Evolutionary conservation across 2,888 invertebrate genomes (phyloP).

Genomic region (Coelinius sp.): DNA sequence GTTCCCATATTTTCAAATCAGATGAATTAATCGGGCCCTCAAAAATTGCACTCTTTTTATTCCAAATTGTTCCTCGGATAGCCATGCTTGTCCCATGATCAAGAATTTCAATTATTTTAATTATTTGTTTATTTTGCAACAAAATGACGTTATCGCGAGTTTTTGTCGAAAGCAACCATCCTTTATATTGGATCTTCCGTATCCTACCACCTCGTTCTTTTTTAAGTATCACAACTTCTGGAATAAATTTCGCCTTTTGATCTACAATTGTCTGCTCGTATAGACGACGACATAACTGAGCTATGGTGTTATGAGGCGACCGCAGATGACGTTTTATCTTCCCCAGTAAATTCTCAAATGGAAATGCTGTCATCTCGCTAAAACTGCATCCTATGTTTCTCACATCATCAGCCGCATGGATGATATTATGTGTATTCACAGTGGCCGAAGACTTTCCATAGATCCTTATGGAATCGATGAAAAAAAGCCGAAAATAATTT

Average conservation of each 20-base stretch:
- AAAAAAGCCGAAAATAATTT: neutral
- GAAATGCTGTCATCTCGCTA: slow-evolving; percentile 22
- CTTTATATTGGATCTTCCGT: neutral
- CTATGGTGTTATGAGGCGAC: neutral
- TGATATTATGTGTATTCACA: slow-evolving; percentile 33
- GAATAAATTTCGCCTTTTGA: neutral
- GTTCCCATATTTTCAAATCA: neutral
- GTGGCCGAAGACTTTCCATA: slow-evolving; percentile 8
- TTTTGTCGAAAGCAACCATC: neutral
- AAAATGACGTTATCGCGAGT: neutral
- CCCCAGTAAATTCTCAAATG: slow-evolving; percentile 30
- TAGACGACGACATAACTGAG: slow-evolving; percentile 21
- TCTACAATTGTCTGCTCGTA: neutral
- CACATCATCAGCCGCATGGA: slow-evolving; percentile 29
- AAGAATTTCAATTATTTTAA: neutral
- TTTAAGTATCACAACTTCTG: neutral
- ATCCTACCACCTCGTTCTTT: neutral
- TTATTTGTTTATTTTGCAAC: neutral
- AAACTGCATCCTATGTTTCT: slow-evolving; percentile 16
- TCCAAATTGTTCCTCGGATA: neutral
- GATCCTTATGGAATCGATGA: slow-evolving; percentile 1
- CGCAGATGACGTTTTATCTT: slow-evolving; percentile 28
- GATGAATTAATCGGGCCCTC: neutral
- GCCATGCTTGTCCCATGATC: neutral
- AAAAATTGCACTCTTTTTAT: neutral